These are phyloP conservation scores for Resseliella maxima DNA, from an alignment of 2,888 invertebrate species.

Conservation along the genomic window DNA sequence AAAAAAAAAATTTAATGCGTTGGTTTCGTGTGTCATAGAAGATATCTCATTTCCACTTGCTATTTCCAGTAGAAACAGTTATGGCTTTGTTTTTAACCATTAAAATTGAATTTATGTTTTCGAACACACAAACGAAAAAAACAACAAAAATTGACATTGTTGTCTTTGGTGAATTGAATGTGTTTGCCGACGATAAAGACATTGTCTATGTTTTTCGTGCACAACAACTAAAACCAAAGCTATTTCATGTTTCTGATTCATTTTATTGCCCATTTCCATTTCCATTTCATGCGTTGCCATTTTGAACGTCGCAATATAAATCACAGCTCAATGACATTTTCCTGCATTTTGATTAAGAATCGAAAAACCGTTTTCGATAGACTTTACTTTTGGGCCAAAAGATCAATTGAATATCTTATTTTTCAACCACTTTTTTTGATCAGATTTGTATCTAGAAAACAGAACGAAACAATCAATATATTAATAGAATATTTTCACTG, in stretches of 20 bases:
- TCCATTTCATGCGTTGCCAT: neutral
- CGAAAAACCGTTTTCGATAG: neutral
- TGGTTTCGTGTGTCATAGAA: neutral
- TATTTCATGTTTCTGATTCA: slow-evolving; percentile 12
- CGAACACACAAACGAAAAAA: neutral
- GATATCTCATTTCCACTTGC: slow-evolving; percentile 1
- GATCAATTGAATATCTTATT: neutral
- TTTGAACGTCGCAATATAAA: neutral
- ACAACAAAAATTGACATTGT: neutral
- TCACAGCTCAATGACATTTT: neutral
- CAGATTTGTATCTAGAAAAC: no score
- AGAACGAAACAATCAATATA: no score
- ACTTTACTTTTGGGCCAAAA: neutral
- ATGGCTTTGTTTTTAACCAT: slow-evolving; percentile 36
- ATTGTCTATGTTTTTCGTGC: neutral
- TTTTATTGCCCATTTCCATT: slow-evolving; percentile 20
- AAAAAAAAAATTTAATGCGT: slow-evolving; percentile 28
- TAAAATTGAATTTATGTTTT: slow-evolving; percentile 26
- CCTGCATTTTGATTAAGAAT: neutral
- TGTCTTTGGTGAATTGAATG: neutral
- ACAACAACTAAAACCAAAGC: neutral
- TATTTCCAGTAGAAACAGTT: neutral
- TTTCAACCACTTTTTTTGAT: neutral
- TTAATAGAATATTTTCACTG: neutral
- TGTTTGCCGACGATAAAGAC: neutral